These are phyloP conservation scores for Lucilia cuprina DNA, from an alignment of 1,140 invertebrate genomes.

Conservation along the genomic window DNA sequence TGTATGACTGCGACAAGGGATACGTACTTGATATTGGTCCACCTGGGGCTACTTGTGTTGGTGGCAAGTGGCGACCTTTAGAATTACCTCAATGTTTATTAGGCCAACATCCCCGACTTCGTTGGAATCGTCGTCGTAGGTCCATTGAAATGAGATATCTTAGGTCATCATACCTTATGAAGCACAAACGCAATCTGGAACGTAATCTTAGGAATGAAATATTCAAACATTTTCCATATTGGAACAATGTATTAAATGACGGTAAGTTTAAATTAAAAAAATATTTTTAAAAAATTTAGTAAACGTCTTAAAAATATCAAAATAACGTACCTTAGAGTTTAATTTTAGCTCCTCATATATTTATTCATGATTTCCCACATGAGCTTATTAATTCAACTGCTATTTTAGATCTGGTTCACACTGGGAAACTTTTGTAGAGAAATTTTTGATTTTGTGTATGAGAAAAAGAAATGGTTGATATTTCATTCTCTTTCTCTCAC, in stretches of 20 bases:
- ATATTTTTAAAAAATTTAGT: too few relatives aligned
- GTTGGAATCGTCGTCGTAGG: slow-evolving; percentile 76
- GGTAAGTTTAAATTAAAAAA: too few relatives aligned
- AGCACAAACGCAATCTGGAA: slow-evolving; percentile 58
- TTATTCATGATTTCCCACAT: too few relatives aligned
- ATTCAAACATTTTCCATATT: not conserved
- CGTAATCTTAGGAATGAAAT: slow-evolving; percentile 37
- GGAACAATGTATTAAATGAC: not conserved
- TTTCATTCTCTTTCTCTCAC: too few relatives aligned
- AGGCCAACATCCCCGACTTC: slow-evolving; percentile 82
- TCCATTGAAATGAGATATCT: slow-evolving; percentile 67
- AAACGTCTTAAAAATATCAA: too few relatives aligned
- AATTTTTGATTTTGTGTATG: too few relatives aligned
- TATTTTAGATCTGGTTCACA: too few relatives aligned
- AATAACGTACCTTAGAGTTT: too few relatives aligned
- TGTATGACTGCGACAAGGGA: slow-evolving; percentile 94
- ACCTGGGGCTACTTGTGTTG: slow-evolving; percentile 74
- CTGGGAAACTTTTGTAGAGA: too few relatives aligned
- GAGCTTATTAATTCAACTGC: too few relatives aligned
- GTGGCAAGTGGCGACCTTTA: slow-evolving; percentile 58
- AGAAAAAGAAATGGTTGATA: too few relatives aligned
- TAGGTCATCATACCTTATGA: slow-evolving; percentile 64
- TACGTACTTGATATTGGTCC: slow-evolving; percentile 87
- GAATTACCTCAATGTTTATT: slow-evolving; percentile 69
- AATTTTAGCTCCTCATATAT: too few relatives aligned